Evolutionary conservation across 2,113 vertebrate species (phyloP).

Genomic region (Apeltes quadracus): DNA sequence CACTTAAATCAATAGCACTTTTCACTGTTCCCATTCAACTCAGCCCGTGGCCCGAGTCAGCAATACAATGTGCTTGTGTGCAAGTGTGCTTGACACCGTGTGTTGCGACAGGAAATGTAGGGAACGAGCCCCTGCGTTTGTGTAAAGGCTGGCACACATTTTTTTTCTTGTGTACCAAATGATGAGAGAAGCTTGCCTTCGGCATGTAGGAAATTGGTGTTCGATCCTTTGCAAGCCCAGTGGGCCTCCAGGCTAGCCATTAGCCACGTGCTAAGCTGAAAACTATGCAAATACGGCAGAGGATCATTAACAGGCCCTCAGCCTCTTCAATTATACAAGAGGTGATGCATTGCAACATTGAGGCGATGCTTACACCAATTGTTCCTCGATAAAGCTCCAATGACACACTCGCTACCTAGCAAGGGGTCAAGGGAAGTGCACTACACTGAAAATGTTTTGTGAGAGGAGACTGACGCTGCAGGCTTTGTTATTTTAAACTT

Average conservation of each 20-base stretch:
- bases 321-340: slow-evolving; percentile 77
- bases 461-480: slow-evolving; percentile 14
- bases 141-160: slow-evolving; percentile 42
- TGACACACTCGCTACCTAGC: slow-evolving; percentile 58
- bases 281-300: slow-evolving; percentile 75
- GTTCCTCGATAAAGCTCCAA: slow-evolving; percentile 65
- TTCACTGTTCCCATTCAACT: slow-evolving; percentile 56
- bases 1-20: slow-evolving; percentile 75
- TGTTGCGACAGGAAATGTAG: slow-evolving; percentile 40
- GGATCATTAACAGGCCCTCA: slow-evolving; percentile 71
- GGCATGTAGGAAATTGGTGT: slow-evolving; percentile 75
- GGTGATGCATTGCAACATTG: slow-evolving; percentile 67
- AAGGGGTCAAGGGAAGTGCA: slow-evolving; percentile 61
- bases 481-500: slow-evolving; percentile 42
- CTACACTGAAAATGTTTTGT: slow-evolving; percentile 25
- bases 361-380: slow-evolving; percentile 65
- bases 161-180: slow-evolving; percentile 61
- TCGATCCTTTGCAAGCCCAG: slow-evolving; percentile 66
- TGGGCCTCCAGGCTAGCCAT: slow-evolving; percentile 70
- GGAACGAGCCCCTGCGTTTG: slow-evolving; percentile 36
- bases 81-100: slow-evolving; percentile 28
- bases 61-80: slow-evolving; percentile 54
- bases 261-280: slow-evolving; percentile 78
- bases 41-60: slow-evolving; percentile 56
- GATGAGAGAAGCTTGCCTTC: slow-evolving; percentile 60